phyloP scores from a whole-genome alignment of 2,113 vertebrate genomes.

The Callithrix jacchus region DNA sequence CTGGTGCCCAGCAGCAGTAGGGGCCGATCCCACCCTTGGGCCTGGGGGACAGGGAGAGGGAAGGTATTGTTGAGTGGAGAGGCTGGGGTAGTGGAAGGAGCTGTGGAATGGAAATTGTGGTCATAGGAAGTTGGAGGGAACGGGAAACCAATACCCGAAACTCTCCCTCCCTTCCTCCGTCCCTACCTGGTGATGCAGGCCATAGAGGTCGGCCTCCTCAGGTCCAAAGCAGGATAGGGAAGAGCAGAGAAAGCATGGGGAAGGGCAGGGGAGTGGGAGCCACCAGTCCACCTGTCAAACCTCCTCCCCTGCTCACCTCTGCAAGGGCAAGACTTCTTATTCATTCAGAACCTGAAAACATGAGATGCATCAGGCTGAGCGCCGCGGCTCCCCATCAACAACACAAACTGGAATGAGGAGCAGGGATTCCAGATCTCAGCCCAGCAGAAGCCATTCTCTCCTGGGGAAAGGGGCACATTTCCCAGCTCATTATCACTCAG shows the following conservation, averaged over 20 bases:
- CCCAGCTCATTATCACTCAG: not conserved
- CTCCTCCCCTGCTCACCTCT: not conserved
- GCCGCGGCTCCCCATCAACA: too few species aligned
- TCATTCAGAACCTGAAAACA: not conserved
- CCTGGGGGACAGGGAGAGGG: not conserved
- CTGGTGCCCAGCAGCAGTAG: not conserved
- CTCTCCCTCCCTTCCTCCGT: not conserved
- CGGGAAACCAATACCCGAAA: not conserved
- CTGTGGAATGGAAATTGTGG: not conserved
- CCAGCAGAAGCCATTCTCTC: not conserved
- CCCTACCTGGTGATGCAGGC: not conserved
- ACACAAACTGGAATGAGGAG: not conserved
- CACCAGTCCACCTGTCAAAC: not conserved
- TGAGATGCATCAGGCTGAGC: rapidly evolving
- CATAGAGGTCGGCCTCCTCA: rapidly evolving
- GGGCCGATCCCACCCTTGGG: too few species aligned
- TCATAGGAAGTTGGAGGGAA: not conserved
- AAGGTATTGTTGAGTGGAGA: not conserved
- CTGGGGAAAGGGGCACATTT: not conserved
- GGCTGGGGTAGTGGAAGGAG: not conserved
- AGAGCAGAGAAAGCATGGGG: too few species aligned
- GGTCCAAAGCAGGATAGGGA: not conserved
- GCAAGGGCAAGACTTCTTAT: not conserved
- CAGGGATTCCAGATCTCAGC: not conserved
- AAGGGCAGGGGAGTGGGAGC: too few species aligned